Evolutionary conservation across 2,888 invertebrate genomes (phyloP), one percentile per base, ranked within the genome.

Genomic region (Eupithecia exiguata): DNA sequence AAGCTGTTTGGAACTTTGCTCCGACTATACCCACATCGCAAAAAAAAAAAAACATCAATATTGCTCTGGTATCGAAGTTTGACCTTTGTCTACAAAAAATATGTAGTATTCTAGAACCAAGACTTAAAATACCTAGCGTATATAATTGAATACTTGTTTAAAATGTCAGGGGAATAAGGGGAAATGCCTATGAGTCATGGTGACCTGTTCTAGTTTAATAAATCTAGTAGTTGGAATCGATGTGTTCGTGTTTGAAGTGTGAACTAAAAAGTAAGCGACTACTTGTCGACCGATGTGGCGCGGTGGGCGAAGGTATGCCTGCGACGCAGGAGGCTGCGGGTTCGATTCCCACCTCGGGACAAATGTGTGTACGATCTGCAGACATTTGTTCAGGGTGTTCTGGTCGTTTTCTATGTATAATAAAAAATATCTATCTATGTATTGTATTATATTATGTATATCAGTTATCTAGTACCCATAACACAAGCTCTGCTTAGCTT

Each of bases 151-250:
- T 25, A 58, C 63, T 38, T 9, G n/a, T 65, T 65, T 66, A 66
- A 40, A 43, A 66, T 66, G 65, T 36, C 65, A 70, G 16, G 43
- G 40, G 58, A 58, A 58, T 58, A 58, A 25, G 58, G 58, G 58
- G 58, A 21, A 49, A 49, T 36, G 25, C 40, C 5, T 65, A 40
- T 70, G 70, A 63, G 68, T 68, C 68, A 68, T 21, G 7, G 46
- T 68, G 62, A 49, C 72, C 62, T 62, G 68, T 21, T 72, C 61
- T 25, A 68, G 49, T 72, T 62, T 74, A 43, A 30, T 69, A 69
- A 69, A 68, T 63, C 62, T 53, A 61, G 66, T 69, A 66, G 38
- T 72, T 72, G 53, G 63, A 65, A 66, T 66, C 66, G 66, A 66
- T 66, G n/a, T 21, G 66, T 66, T 66, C 38, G 38, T 66, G 40